A percentile compares a stretch with the other conserved stretches of the same genome.
Conservation (phyloP, 2,888 invertebrate genomes). For the Amphipoea oculea region DNA sequence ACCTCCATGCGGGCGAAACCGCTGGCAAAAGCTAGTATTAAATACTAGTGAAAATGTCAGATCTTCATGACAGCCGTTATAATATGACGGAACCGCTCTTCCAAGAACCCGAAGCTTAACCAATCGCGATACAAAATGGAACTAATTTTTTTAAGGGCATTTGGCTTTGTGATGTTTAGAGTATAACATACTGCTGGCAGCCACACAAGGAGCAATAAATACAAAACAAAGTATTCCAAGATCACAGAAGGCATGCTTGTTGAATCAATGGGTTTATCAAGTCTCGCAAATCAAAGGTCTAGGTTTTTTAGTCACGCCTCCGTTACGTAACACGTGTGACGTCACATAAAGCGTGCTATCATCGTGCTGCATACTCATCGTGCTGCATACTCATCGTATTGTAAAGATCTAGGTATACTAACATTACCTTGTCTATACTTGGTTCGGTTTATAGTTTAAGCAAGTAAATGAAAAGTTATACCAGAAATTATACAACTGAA, state of each 20-base stretch:
- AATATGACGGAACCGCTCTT: not conserved
- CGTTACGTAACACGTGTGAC: conserved; percentile 17
- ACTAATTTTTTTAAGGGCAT: not conserved
- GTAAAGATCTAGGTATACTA: not conserved
- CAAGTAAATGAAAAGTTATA: conserved; percentile 9
- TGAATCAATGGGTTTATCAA: conserved; percentile 37
- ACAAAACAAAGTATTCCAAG: conserved; percentile 20
- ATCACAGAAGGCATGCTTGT: conserved; percentile 14
- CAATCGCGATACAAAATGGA: not conserved
- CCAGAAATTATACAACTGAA: conserved; percentile 27
- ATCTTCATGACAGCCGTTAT: not conserved
- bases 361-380: conserved; percentile 13
- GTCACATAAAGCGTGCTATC: not conserved
- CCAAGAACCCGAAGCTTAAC: not conserved
- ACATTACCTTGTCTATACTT: too few relatives aligned
- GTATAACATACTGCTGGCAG: not conserved
- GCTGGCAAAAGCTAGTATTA: too few relatives aligned
- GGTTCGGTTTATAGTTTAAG: not conserved
- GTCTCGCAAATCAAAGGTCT: conserved; percentile 33
- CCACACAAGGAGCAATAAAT: not conserved
- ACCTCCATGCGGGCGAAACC: too few relatives aligned
- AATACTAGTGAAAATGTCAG: not conserved
- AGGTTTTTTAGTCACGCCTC: conserved; percentile 46
- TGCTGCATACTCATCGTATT: conserved; percentile 14
- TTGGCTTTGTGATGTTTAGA: too few relatives aligned